Conservation (phyloP, 2,113 vertebrate species). For the Istiophorus platypterus region DNA sequence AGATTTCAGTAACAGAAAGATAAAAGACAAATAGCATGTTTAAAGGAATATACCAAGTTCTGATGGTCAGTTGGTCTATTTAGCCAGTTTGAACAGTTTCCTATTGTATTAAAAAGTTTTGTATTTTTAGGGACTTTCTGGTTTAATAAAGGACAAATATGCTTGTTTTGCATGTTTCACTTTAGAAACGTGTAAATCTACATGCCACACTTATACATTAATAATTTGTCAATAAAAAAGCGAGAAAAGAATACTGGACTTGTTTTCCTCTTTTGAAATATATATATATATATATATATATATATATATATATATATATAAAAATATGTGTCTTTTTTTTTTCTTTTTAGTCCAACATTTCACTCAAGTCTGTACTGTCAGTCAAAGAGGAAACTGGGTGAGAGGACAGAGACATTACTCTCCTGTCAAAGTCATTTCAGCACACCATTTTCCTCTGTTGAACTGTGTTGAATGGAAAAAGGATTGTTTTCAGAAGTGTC, state of each 20-base stretch:
- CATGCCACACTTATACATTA: no score
- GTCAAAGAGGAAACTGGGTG: neutral
- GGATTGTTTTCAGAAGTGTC: constrained; percentile 45
- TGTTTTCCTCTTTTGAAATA: neutral
- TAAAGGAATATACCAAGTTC: neutral
- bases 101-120: neutral
- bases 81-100: neutral
- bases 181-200: no score
- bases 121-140: neutral
- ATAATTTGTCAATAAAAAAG: no score
- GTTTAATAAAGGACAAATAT: constrained; percentile 15
- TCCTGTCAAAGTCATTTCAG: constrained; percentile 35
- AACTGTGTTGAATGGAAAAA: constrained; percentile 36
- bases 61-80: neutral
- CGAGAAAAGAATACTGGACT: no score
- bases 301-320: no score
- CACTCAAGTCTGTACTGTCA: neutral
- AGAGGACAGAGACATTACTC: neutral
- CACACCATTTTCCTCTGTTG: constrained; percentile 5
- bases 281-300: no score
- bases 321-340: neutral
- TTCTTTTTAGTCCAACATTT: neutral
- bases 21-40: neutral
- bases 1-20: no score
- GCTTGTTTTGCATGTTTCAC: no score